These are phyloP conservation scores for Myotis daubentonii DNA, from an alignment of 2,797 vertebrate genomes.

Conservation along the genomic window DNA sequence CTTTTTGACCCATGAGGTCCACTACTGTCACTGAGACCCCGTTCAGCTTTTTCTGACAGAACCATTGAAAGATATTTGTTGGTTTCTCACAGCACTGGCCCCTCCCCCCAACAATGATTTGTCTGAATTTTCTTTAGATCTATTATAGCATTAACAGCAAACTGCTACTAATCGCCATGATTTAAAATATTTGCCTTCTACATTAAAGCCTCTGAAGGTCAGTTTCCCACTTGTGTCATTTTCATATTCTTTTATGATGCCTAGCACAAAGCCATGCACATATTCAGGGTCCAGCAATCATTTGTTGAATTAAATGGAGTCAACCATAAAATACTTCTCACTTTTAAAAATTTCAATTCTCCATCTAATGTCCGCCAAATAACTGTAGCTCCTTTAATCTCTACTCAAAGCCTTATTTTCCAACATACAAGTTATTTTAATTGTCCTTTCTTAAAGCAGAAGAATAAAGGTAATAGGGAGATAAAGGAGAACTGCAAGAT, in stretches of 20 bases:
- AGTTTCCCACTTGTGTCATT: neutral
- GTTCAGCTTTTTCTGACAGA: neutral
- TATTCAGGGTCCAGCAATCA: neutral
- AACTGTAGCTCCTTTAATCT: conserved; percentile 17
- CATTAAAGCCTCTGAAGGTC: neutral
- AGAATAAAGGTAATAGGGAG: neutral
- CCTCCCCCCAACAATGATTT: neutral
- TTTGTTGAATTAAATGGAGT: conserved; percentile 52
- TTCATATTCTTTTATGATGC: conserved; percentile 1
- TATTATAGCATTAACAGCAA: neutral
- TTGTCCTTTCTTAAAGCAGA: conserved; percentile 45
- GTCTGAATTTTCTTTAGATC: neutral
- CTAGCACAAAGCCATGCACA: neutral
- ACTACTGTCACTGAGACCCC: neutral
- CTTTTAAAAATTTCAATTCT: neutral
- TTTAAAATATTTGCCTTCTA: neutral
- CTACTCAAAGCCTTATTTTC: conserved; percentile 41
- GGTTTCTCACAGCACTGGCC: neutral
- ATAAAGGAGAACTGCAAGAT: neutral
- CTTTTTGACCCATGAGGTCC: neutral
- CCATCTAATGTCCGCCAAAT: neutral
- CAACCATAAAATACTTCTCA: conserved; percentile 3
- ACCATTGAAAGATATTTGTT: neutral
- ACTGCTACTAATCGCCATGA: neutral
- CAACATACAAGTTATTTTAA: conserved; percentile 42